Conservation (phyloP, 2,888 invertebrate species). For the Branchinecta sandiegonensis region DNA sequence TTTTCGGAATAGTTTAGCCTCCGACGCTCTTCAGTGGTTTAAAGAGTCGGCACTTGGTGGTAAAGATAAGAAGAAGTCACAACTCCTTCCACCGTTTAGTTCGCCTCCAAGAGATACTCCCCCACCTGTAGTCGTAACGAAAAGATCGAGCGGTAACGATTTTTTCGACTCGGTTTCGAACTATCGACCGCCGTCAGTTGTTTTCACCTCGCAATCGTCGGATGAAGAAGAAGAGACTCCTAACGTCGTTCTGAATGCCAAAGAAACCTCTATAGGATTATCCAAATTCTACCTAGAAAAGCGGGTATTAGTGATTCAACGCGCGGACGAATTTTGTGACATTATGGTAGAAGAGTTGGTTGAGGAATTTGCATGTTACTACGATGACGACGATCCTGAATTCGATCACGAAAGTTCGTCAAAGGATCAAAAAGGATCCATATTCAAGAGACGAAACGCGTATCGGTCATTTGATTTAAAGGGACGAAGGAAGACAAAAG, state of each 20-base stretch:
- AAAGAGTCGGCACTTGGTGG: background rate
- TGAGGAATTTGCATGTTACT: too few relatives aligned
- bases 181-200: background rate
- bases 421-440: too few relatives aligned
- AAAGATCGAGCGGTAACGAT: background rate
- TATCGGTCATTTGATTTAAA: too few relatives aligned
- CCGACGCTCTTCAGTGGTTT: slow-evolving; percentile 11
- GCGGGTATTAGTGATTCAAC: too few relatives aligned
- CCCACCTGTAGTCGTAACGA: background rate
- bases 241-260: background rate
- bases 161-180: background rate
- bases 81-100: too few relatives aligned
- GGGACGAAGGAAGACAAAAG: too few relatives aligned
- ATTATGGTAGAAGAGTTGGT: too few relatives aligned
- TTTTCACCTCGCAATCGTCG: background rate
- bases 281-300: too few relatives aligned
- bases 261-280: background rate
- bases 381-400: too few relatives aligned
- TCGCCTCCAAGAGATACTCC: background rate
- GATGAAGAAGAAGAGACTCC: background rate
- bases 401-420: too few relatives aligned
- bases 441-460: too few relatives aligned
- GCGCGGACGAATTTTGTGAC: too few relatives aligned
- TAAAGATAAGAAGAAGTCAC: background rate
- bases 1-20: slow-evolving; percentile 1